Evolutionary conservation across 1,140 invertebrate species (phyloP).

Genomic region (Hylaeus anthracinus): DNA sequence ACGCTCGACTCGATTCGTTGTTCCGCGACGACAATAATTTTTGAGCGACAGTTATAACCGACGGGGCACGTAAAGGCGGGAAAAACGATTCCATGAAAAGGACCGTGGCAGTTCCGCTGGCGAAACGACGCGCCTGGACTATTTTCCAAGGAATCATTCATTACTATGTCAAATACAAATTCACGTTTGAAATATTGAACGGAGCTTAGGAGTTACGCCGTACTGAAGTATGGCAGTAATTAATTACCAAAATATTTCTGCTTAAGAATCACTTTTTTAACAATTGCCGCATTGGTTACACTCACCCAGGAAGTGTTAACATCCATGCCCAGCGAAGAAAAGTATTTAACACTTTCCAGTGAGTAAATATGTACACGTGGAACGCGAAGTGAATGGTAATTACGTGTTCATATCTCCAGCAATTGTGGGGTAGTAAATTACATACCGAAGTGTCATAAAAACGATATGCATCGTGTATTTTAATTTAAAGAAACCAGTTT

Average conservation of each 20-base stretch:
- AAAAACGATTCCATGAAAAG: constrained; percentile 4
- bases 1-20: not conserved
- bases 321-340: too few species aligned
- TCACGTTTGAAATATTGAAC: too few species aligned
- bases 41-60: constrained; percentile 43
- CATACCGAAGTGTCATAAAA: not conserved
- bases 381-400: not conserved
- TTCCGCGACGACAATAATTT: constrained; percentile 29
- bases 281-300: too few species aligned
- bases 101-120: not conserved
- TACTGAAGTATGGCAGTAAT: too few species aligned
- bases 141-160: too few species aligned
- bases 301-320: too few species aligned
- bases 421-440: not conserved
- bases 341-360: not conserved
- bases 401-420: not conserved
- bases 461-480: not conserved
- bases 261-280: too few species aligned
- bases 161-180: too few species aligned
- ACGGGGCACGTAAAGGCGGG: not conserved
- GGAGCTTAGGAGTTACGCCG: too few species aligned
- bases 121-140: not conserved
- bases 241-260: too few species aligned
- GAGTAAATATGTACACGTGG: not conserved
- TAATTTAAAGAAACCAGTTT: constrained; percentile 8